A percentile compares a stretch with the other conserved stretches of the same genome.
phyloP scores from a whole-genome alignment of 1,140 invertebrate genomes.

The Brachionus manjavacas region DNA sequence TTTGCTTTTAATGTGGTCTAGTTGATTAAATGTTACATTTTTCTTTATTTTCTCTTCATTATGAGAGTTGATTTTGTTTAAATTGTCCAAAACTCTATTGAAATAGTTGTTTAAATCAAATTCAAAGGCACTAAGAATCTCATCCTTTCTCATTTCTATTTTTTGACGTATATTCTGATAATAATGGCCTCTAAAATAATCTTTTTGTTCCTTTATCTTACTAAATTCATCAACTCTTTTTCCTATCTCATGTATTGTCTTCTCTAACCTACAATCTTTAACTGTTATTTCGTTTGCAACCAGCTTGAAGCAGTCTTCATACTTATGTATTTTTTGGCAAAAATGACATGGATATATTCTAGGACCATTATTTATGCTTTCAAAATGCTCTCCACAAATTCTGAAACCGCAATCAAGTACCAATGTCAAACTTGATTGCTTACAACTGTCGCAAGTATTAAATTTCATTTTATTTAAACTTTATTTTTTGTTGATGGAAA shows the following conservation, averaged over 20 bases:
- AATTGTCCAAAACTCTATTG: background rate
- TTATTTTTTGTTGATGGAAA: background rate
- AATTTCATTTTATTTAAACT: background rate
- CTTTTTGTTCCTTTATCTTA: background rate
- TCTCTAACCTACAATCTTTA: background rate
- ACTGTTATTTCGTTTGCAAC: background rate
- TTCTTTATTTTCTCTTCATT: background rate
- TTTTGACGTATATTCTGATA: background rate
- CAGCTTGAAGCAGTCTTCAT: background rate
- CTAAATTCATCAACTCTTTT: background rate
- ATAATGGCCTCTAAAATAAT: background rate
- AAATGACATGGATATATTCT: background rate
- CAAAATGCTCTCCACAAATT: background rate
- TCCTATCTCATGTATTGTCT: background rate
- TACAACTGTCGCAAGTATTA: background rate
- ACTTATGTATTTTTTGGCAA: background rate
- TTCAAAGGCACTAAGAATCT: background rate
- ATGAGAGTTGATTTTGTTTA: background rate
- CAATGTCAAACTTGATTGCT: background rate
- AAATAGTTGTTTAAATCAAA: background rate
- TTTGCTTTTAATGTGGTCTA: background rate
- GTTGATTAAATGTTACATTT: background rate
- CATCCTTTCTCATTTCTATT: background rate
- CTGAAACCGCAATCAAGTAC: background rate
- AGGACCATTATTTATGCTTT: background rate